Conservation (phyloP, 1,140 invertebrate species). For the Dinoponera quadriceps region DNA sequence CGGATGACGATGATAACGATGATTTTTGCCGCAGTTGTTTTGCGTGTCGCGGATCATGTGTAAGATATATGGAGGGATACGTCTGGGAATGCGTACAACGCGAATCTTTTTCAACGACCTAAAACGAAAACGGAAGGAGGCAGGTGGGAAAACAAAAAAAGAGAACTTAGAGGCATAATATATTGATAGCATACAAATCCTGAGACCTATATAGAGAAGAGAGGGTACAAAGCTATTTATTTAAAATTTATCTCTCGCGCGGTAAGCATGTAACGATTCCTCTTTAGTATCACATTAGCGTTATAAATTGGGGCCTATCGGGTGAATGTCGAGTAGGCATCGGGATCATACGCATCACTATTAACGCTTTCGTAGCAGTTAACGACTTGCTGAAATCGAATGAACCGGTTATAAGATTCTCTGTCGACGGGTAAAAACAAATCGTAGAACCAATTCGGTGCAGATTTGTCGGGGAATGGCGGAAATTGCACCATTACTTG, state of each 20-base stretch:
- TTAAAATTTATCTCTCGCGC: conserved; percentile 35
- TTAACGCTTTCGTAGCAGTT: not conserved
- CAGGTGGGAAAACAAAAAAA: not conserved
- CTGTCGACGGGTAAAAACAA: not conserved
- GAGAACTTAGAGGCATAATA: conserved; percentile 28
- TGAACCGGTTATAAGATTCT: not conserved
- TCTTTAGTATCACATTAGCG: conserved; percentile 49
- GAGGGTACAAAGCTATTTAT: conserved; percentile 57
- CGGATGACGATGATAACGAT: no score
- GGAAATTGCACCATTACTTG: not conserved
- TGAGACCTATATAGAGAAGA: conserved; percentile 26
- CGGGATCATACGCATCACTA: not conserved
- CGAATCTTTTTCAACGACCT: conserved; percentile 34
- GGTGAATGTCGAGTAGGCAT: conserved; percentile 14
- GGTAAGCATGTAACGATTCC: conserved; percentile 51
- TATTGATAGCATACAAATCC: conserved; percentile 10
- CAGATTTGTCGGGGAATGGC: not conserved
- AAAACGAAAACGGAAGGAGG: not conserved
- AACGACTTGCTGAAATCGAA: conserved; percentile 17
- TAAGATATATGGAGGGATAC: conserved; percentile 24
- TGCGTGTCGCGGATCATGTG: conserved; percentile 4
- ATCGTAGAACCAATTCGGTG: not conserved
- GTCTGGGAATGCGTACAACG: not conserved
- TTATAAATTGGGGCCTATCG: conserved; percentile 64
- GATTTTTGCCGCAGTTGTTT: not conserved